Percentiles rank a stretch among this genome's conserved stretches.
These are phyloP conservation scores for Anomalospiza imberbis DNA, from an alignment of 2,797 vertebrate genomes.

Conservation along the genomic window DNA sequence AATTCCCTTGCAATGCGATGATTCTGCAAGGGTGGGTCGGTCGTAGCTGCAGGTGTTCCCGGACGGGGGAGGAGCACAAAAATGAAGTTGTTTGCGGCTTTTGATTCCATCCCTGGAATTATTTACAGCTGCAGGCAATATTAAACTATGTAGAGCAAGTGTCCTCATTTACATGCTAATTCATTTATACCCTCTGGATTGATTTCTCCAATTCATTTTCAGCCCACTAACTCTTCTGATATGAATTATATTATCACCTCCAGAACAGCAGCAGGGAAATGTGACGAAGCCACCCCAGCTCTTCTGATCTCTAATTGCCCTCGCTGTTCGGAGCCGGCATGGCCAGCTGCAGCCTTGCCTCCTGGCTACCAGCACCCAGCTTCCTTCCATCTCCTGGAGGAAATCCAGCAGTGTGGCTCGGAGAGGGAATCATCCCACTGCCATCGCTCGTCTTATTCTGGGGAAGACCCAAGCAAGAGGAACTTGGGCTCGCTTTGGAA, in stretches of 20 bases:
- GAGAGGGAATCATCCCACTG: background rate
- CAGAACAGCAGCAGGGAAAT: conserved; percentile 66
- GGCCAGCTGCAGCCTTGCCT: conserved; percentile 36
- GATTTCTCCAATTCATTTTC: conserved; percentile 94
- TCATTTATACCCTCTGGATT: conserved; percentile 94
- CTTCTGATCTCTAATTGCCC: conserved; percentile 60
- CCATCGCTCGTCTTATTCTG: fast-evolving
- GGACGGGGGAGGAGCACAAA: conserved; percentile 51
- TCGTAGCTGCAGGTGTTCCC: conserved; percentile 38
- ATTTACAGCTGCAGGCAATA: conserved; percentile 91
- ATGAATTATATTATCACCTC: conserved; percentile 75
- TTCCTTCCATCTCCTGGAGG: background rate
- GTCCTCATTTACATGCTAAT: conserved; percentile 99
- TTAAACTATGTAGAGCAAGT: conserved; percentile 95
- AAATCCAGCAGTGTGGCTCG: background rate
- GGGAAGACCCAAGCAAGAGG: background rate
- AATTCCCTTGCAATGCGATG: background rate
- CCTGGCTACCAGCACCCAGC: conserved; percentile 7
- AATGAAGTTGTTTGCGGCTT: conserved; percentile 76
- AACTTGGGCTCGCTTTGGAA: background rate
- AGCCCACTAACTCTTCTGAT: conserved; percentile 79
- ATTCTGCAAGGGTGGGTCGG: conserved; percentile 25
- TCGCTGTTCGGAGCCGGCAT: background rate
- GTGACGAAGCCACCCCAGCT: conserved; percentile 52
- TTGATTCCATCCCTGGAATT: conserved; percentile 76